phyloP scores from a whole-genome alignment of 2,113 vertebrate genomes.

The Gavialis gangeticus region DNA sequence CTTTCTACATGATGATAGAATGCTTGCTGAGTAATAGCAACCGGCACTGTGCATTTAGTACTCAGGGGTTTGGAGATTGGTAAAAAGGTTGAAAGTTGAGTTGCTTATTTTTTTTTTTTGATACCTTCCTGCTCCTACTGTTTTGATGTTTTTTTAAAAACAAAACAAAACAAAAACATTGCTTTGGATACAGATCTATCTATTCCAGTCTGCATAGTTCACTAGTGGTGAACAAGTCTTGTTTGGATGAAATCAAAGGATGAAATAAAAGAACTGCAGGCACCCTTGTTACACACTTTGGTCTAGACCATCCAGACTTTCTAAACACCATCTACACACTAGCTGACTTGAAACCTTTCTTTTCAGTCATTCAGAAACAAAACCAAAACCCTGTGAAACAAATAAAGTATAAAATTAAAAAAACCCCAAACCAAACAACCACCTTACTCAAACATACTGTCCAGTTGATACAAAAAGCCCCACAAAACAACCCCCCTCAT shows the following conservation, averaged over 20 bases:
- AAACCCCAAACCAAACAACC: slow-evolving; percentile 68
- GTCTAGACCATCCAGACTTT: slow-evolving; percentile 71
- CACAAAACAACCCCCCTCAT: slow-evolving; percentile 72
- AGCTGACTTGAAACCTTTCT: slow-evolving; percentile 79
- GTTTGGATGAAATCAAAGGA: slow-evolving; percentile 50
- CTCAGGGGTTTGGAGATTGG: slow-evolving; percentile 10
- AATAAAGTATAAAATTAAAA: slow-evolving; percentile 77
- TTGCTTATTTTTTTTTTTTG: background rate
- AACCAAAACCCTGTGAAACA: slow-evolving; percentile 72
- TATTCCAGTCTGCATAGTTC: slow-evolving; percentile 64
- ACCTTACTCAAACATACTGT: slow-evolving; percentile 70
- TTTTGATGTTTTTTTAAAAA: slow-evolving; percentile 54
- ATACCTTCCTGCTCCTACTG: slow-evolving; percentile 34
- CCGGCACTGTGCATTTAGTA: background rate
- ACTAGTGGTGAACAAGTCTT: slow-evolving; percentile 48
- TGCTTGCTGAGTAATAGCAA: background rate
- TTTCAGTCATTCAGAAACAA: slow-evolving; percentile 75
- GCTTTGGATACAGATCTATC: slow-evolving; percentile 68
- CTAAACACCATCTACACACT: slow-evolving; percentile 78
- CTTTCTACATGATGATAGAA: background rate
- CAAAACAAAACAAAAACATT: slow-evolving; percentile 7
- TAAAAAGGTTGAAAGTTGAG: slow-evolving; percentile 4
- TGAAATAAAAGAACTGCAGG: slow-evolving; percentile 58
- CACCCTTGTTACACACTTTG: slow-evolving; percentile 69
- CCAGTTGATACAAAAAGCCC: slow-evolving; percentile 72